phyloP scores from a whole-genome alignment of 2,113 vertebrate species.

The Tor tambroides region DNA sequence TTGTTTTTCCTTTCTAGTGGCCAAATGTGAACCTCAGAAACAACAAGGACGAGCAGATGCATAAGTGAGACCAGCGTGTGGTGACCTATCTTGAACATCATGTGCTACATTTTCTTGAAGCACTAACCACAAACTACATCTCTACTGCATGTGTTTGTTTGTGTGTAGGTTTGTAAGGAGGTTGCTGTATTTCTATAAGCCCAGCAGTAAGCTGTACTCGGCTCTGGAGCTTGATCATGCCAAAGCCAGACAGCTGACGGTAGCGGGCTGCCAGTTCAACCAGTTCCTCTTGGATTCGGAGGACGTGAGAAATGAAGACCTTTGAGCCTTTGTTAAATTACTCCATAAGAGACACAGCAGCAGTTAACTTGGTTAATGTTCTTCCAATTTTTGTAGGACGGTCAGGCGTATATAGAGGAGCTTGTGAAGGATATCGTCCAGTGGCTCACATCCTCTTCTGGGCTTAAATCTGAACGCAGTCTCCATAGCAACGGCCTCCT shows the following conservation, averaged over 20 bases:
- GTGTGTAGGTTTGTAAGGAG: slow-evolving; percentile 81
- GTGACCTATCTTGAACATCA: neutral
- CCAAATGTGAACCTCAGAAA: slow-evolving; percentile 85
- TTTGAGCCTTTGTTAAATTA: neutral
- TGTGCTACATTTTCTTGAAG: neutral
- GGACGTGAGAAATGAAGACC: slow-evolving; percentile 72
- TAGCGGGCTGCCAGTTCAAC: slow-evolving; percentile 84
- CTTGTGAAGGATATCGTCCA: slow-evolving; percentile 86
- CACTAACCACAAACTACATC: neutral
- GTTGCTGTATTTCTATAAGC: slow-evolving; percentile 87
- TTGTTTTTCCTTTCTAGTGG: slow-evolving; percentile 74
- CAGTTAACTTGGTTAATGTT: neutral
- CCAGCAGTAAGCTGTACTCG: slow-evolving; percentile 85
- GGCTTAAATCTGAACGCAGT: slow-evolving; percentile 83
- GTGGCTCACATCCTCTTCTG: slow-evolving; percentile 81
- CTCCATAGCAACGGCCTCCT: slow-evolving; percentile 85
- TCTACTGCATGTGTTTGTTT: neutral
- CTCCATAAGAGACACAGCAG: neutral
- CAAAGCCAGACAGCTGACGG: slow-evolving; percentile 83
- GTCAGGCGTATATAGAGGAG: slow-evolving; percentile 84
- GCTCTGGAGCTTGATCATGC: slow-evolving; percentile 81
- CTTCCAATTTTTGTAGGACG: slow-evolving; percentile 72
- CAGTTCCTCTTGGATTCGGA: slow-evolving; percentile 87
- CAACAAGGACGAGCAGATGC: slow-evolving; percentile 88
- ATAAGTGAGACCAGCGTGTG: slow-evolving; percentile 75